These are phyloP conservation scores for Spisula subtruncata DNA, from an alignment of 2,888 invertebrate genomes.

Conservation along the genomic window DNA sequence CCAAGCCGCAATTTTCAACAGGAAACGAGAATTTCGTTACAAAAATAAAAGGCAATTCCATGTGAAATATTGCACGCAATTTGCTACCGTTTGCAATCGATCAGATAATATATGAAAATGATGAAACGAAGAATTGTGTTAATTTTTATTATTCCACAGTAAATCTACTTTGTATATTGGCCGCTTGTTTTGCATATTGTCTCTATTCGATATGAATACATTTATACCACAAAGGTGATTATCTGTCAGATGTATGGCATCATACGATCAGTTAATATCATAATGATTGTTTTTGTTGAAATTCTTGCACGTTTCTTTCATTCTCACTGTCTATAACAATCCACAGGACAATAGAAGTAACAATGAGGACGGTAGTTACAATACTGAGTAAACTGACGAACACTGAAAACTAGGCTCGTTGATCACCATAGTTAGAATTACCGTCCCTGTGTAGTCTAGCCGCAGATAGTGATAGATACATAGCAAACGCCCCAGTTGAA, in stretches of 20 bases:
- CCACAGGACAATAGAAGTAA: no score
- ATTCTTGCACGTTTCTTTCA: no score
- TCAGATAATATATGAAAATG: neutral
- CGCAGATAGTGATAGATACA: no score
- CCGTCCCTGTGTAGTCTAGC: no score
- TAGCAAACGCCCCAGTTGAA: no score
- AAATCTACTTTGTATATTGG: neutral
- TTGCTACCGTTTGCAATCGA: neutral
- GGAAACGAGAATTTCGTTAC: neutral
- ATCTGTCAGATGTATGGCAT: neutral
- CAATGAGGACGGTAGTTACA: no score
- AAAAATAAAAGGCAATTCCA: conserved; percentile 22
- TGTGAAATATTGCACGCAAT: neutral
- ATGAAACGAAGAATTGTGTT: neutral
- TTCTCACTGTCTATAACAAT: no score
- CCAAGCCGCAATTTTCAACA: conserved; percentile 23
- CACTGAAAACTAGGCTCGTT: conserved; percentile 71
- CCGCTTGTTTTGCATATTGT: neutral
- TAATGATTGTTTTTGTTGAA: no score
- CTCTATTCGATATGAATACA: no score
- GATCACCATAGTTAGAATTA: conserved; percentile 67
- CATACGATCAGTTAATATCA: no score
- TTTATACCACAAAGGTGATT: neutral
- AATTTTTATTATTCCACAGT: neutral
- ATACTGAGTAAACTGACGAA: conserved; percentile 73